Base-by-base conservation (phyloP, 2,113 vertebrate genomes). In the Xiphias gladius region DNA sequence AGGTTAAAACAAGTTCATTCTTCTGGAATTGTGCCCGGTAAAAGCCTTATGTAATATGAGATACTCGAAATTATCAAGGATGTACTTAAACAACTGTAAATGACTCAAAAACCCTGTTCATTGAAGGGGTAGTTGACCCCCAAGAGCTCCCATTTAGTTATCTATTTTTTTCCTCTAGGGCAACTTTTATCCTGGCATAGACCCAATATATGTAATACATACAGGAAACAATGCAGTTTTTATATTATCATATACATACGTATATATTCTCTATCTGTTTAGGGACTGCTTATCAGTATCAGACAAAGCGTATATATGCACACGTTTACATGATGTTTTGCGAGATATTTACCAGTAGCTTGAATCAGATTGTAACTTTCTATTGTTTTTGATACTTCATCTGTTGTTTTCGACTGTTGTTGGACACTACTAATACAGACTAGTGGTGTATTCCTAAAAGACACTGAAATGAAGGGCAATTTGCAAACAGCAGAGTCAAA, bases 11-110 rank as follows among this genome's bases (percentile, higher is more conserved):
- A 30, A 46, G 19, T 43, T 12, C 7, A 67, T 4, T 58, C 4
- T 67, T 9, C 54, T 78, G 20, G 52, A 37, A 3, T 8, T 70
- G 22, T 24, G 11, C 43, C 12, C 43, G 24, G 41, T 26, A 8
- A 71, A 76, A 28, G 14, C n/a, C 35, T 54, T 39, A 5, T 26
- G 28, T 6, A 2, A 28, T 12, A 50, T 52, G 19, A 70, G 28
- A 24, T 35, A 28, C 20, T 57, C 12, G 20, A 58, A 59, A 73
- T 69, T 17, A 77, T 83, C 32, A 1, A 35, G 22, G 35, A 28
- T n/a, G 52, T 59, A 52, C 62, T 88, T 67, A 13, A 81, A 66
- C 50, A 54, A 28, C 12, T 73, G 30, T 67, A 61, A 85, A 79
- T 50, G 52, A 64, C 54, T 84, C 50, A 39, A 71, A 71, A 76